These are phyloP conservation scores for Nephrotoma flavescens DNA, from an alignment of 2,888 invertebrate species.

Conservation along the genomic window DNA sequence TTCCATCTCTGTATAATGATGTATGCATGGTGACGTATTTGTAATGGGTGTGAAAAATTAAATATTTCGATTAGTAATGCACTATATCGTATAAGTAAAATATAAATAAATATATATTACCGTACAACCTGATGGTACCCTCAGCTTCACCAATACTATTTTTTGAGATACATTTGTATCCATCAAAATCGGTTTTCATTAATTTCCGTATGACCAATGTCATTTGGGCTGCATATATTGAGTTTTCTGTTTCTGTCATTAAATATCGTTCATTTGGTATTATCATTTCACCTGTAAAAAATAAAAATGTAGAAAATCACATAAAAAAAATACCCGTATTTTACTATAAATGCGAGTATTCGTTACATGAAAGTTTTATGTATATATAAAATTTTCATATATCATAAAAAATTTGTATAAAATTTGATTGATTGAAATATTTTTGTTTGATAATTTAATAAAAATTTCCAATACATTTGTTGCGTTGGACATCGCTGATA, in stretches of 20 bases:
- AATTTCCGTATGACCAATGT: constrained; percentile 58
- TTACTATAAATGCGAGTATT: neutral
- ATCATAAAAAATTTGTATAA: neutral
- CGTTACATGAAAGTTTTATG: neutral
- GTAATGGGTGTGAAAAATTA: no score
- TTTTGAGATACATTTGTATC: constrained; percentile 84
- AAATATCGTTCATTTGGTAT: constrained; percentile 73
- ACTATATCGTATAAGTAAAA: no score
- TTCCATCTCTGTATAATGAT: neutral
- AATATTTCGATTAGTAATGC: no score
- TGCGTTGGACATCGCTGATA: neutral
- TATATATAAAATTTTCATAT: neutral
- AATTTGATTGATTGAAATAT: neutral
- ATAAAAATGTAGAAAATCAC: constrained; percentile 14
- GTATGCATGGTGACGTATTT: neutral
- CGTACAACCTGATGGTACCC: constrained; percentile 75
- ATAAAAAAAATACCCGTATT: neutral
- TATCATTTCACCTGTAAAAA: constrained; percentile 70
- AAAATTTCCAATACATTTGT: neutral
- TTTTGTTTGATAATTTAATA: neutral
- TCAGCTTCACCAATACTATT: constrained; percentile 86
- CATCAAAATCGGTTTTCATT: constrained; percentile 62
- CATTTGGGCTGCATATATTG: constrained; percentile 78
- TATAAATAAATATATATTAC: constrained; percentile 39
- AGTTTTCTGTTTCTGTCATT: constrained; percentile 65